phyloP scores from a whole-genome alignment of 2,888 invertebrate species.

The Gandaritis pyraliata region DNA sequence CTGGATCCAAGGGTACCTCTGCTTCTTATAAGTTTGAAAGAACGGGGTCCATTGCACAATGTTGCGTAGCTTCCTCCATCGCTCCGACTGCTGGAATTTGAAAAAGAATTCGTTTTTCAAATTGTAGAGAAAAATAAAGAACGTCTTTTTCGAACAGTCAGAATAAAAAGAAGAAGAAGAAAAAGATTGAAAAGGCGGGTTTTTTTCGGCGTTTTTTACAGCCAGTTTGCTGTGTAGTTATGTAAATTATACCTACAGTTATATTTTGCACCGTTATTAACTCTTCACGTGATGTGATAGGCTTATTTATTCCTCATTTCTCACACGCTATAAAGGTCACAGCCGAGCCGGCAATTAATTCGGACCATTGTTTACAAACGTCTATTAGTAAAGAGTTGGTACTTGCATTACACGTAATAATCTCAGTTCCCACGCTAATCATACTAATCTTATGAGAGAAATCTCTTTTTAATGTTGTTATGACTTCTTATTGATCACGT shows the following conservation, averaged over 20 bases:
- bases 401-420: conserved; percentile 11
- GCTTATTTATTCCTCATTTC: conserved; percentile 11
- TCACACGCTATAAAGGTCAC: conserved; percentile 11
- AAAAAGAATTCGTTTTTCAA: conserved; percentile 22
- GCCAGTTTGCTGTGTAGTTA: no score
- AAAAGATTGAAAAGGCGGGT: no score
- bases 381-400: conserved; percentile 3
- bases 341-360: not conserved
- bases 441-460: conserved; percentile 15
- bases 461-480: conserved; percentile 17
- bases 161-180: no score
- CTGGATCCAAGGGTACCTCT: conserved; percentile 98
- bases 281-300: not conserved
- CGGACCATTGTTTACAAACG: conserved; percentile 16
- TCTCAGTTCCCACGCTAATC: conserved; percentile 20
- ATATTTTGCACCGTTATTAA: not conserved
- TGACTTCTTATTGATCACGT: no score
- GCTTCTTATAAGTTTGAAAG: conserved; percentile 98
- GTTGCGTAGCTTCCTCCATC: conserved; percentile 96
- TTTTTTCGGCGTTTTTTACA: no score
- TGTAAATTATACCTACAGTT: no score
- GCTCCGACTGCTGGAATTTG: conserved; percentile 90
- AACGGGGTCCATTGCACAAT: conserved; percentile 99
- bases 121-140: not conserved
- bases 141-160: no score